These are phyloP conservation scores for Micromys minutus DNA, from an alignment of 2,113 vertebrate species.

Conservation along the genomic window DNA sequence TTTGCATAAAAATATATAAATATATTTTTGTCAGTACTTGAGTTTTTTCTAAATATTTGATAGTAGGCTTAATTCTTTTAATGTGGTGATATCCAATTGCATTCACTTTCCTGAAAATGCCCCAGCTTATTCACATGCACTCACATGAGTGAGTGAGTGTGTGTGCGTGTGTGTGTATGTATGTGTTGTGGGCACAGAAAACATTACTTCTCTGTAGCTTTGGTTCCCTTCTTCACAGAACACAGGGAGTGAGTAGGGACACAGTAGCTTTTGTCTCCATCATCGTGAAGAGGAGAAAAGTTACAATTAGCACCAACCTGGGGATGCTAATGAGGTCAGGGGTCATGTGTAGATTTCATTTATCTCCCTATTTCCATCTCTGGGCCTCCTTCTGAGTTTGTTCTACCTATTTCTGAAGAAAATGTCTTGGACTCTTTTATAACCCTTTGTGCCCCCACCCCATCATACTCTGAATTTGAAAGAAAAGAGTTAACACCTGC, in stretches of 20 bases:
- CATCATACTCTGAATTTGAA: neutral
- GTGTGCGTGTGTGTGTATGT: too few species aligned
- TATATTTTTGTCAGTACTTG: too few species aligned
- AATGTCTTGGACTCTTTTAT: neutral
- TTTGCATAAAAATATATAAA: too few species aligned
- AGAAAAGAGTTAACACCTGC: neutral
- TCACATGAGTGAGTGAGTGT: too few species aligned
- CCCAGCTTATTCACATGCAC: too few species aligned
- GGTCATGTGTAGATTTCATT: conserved; percentile 17
- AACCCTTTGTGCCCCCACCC: neutral
- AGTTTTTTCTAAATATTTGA: too few species aligned
- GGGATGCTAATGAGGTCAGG: neutral
- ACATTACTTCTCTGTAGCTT: neutral
- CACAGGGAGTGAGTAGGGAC: neutral
- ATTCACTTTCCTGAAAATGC: too few species aligned
- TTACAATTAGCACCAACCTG: neutral
- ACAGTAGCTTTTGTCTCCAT: neutral
- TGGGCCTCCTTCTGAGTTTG: conserved; percentile 34
- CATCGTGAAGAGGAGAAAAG: neutral
- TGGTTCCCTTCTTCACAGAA: neutral
- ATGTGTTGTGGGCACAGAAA: neutral
- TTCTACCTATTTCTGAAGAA: neutral
- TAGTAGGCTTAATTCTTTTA: too few species aligned
- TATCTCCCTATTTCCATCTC: neutral
- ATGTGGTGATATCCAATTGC: too few species aligned